Evolutionary conservation across 2,113 vertebrate species (phyloP).

Genomic region (Poeciliopsis retropinna): DNA sequence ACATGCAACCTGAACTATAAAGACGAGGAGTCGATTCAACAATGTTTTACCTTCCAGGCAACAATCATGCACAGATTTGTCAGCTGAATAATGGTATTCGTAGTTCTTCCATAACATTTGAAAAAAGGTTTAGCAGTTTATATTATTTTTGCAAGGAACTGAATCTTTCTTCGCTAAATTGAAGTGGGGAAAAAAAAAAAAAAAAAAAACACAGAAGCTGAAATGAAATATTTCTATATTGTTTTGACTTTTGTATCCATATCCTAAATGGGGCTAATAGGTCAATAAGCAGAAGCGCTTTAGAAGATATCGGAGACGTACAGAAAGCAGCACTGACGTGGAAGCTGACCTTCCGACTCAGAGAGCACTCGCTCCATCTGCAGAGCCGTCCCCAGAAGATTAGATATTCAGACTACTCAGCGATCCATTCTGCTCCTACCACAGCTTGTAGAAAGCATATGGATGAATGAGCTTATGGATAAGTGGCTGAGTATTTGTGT

Average conservation of each 20-base stretch:
- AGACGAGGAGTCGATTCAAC: background rate
- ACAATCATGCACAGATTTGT: background rate
- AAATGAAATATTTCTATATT: background rate
- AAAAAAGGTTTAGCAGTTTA: background rate
- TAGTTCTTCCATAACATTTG: background rate
- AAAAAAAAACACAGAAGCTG: background rate
- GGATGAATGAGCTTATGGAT: slow-evolving; percentile 33
- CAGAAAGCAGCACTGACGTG: slow-evolving; percentile 2
- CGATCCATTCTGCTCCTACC: background rate
- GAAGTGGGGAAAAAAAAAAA: background rate
- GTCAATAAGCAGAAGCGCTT: background rate
- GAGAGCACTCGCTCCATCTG: slow-evolving; percentile 14
- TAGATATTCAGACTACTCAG: slow-evolving; percentile 21
- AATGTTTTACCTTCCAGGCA: background rate
- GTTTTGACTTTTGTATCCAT: background rate
- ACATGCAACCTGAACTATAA: background rate
- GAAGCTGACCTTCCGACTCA: slow-evolving; percentile 7
- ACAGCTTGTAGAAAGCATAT: slow-evolving; percentile 27
- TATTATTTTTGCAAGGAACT: background rate
- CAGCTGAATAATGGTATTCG: too few relatives aligned
- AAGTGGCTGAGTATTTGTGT: slow-evolving; percentile 36
- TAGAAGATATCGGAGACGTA: background rate
- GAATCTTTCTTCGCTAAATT: too few relatives aligned
- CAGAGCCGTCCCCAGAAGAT: background rate
- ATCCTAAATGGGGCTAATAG: background rate